Conservation (phyloP, 2,113 vertebrate species). For the Hippocampus zosterae region DNA sequence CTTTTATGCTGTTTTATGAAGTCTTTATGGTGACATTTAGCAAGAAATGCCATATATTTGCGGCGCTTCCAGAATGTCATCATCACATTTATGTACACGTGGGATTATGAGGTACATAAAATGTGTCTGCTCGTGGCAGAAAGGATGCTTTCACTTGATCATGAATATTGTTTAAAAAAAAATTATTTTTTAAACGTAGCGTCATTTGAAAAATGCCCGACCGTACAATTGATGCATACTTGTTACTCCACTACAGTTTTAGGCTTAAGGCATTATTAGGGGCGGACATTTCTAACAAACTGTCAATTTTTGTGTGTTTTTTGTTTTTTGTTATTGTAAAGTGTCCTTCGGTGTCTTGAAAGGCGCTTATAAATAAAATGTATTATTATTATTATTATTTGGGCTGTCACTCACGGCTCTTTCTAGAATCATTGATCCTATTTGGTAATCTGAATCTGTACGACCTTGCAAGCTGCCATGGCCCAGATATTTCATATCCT, state of each 20-base stretch:
- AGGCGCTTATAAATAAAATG: too few species aligned
- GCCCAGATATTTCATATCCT: too few species aligned
- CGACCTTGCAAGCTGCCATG: too few species aligned
- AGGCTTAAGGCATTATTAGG: neutral
- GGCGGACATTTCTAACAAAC: too few species aligned
- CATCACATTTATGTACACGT: neutral
- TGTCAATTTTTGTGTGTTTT: too few species aligned
- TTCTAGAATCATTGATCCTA: too few species aligned
- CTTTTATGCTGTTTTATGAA: neutral
- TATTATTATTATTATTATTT: too few species aligned
- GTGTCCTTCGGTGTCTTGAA: too few species aligned
- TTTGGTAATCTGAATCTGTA: too few species aligned
- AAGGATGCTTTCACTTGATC: neutral
- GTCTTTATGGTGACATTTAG: constrained; percentile 10
- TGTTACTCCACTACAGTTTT: neutral
- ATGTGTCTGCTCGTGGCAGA: neutral
- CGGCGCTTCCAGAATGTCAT: constrained; percentile 1
- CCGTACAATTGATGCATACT: neutral
- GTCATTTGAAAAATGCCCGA: neutral
- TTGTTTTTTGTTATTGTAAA: too few species aligned
- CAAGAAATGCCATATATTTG: neutral
- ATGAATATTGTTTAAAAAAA: neutral
- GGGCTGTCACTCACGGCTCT: too few species aligned
- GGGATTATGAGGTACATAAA: neutral
- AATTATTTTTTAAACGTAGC: neutral